Base-by-base conservation (phyloP, 2,113 vertebrate species). In the Hippocampus abdominalis region DNA sequence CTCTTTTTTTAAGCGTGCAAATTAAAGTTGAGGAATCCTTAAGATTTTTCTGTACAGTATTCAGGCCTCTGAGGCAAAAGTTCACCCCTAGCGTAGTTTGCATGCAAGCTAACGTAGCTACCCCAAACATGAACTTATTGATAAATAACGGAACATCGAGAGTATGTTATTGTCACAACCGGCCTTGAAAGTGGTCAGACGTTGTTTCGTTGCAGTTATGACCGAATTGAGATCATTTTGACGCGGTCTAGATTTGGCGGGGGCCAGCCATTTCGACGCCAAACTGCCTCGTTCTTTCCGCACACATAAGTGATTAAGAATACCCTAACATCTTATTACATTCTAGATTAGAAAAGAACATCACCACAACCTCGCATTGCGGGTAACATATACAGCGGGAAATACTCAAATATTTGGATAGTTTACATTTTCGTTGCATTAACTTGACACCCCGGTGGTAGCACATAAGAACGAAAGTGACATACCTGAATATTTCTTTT, bases 121-220 rank as follows among this genome's bases (percentile, higher is more conserved):
- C 23, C 15, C 12, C 20, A 11, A 51, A 53, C 67, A n/a, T 3
- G 44, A 9, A 62, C 1, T 2, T 27, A 13, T 44, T 4, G 12
- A 0, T 36, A 20, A 16, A 29, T 7, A 15, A 32, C 29, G 25
- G 0, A 1, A 1, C 1, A 8, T 15, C 1, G 16, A 1, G 3
- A 8, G 0, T 36, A 60, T 16, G 42, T 8, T 36, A 12, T 7
- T 3, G 3, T 15, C 18, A 0, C 1, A 2, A 29, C 0, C 6
- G 11, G 13, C 10, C 10, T 18, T n/a, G 0, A 12, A 9, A 18
- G 4, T 5, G 2, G 8, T 36, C 16, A 1, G 9, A 3, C 29
- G 23, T 29, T n/a, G 18, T 67, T 67, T 36, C 9, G 48, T 53
- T 21, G 3, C 20, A 16, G 20, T 39, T 23, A 3, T 1, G 12